phyloP scores from a whole-genome alignment of 2,113 vertebrate species.

The Microcebus tavaratra region DNA sequence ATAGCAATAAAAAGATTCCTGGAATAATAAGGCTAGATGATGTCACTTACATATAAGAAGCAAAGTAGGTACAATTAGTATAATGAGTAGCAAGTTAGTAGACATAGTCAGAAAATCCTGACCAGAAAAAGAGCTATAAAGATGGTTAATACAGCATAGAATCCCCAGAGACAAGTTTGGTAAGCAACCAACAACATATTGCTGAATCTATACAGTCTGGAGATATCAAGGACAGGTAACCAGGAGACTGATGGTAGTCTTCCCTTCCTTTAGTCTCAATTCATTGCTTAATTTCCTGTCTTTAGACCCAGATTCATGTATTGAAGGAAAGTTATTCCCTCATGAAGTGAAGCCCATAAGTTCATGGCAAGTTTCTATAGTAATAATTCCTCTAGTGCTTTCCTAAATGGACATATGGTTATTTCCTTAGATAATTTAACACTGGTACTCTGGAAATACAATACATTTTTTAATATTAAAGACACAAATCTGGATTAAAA shows the following conservation, averaged over 20 bases:
- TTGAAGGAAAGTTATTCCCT: neutral
- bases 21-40: neutral
- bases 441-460: neutral
- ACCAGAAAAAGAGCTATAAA: neutral
- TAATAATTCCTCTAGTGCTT: neutral
- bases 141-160: neutral
- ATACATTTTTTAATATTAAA: neutral
- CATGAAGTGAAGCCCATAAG: neutral
- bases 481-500: neutral
- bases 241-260: neutral
- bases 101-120: neutral
- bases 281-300: neutral
- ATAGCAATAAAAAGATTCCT: neutral
- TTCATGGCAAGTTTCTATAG: neutral
- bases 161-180: neutral
- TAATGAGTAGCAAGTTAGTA: neutral
- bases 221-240: neutral
- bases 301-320: neutral
- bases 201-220: neutral
- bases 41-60: neutral
- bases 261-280: neutral
- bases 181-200: neutral
- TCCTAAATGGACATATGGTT: neutral
- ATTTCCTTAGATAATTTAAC: neutral
- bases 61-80: neutral